Base-by-base conservation (phyloP, 2,113 vertebrate genomes). In the Hiodon tergisus region DNA sequence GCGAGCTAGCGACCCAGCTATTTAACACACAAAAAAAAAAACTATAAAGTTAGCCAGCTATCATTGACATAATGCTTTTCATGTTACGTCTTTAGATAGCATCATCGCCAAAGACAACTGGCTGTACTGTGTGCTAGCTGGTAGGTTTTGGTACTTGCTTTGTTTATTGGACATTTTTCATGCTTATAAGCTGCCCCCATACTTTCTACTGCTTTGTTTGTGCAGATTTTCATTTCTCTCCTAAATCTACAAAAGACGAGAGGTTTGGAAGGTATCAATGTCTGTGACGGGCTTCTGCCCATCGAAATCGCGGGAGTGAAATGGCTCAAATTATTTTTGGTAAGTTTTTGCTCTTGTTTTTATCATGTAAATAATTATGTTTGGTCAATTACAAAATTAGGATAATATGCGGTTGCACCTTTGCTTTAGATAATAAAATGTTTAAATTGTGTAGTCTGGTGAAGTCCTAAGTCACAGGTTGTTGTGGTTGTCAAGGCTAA, bases 291-390 rank as follows among this genome's bases (percentile, higher is more conserved):
- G 74, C 80, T 76, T 79, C 67, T 83, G 78, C 81, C 78, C 76
- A 61, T 31, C 63, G 69, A 75, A 72, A 79, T 81, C 73, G 46
- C 65, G 52, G 57, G 61, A 70, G 67, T 69, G 84, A 84, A 61
- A 93, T 94, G 92, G 91, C 92, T 80, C 88, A 93, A 79, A 90
- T 87, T 77, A 88, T 93, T 79, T 92, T 92, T 5, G 92, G 92
- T 94, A 81, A 93, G 92, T 92, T 59, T 6, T 46, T 11, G 10
- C 69, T 14, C 46, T 59, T 53, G 16, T 31, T 17, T 16, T 63
- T 63, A 63, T 63, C 46, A n/a, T 63, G 16, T 63, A 63, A 8
- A 3, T 10, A 63, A 10, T 2, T 31, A 46, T 8, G 31, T 31
- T 31, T 31, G 31, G 31, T 31, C 31, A 31, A 31, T 31, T 31